Base-by-base conservation (phyloP, 2,888 invertebrate species). In the Phyllotreta striolata region DNA sequence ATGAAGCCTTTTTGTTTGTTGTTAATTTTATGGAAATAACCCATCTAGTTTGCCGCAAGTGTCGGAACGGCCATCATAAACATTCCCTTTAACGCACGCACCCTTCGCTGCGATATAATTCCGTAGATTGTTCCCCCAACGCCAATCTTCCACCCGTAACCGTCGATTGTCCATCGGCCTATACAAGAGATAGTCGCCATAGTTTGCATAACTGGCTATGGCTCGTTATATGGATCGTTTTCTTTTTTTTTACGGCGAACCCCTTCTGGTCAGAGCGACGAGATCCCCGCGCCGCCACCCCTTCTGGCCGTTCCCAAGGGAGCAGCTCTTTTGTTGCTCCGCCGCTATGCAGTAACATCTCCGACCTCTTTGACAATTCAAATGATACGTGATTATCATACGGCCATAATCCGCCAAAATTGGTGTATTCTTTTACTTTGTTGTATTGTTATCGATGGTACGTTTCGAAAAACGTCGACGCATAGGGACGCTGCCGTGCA, bases 151-250 rank as follows among this genome's bases (percentile, higher is more conserved):
- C 69, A 70, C 74, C n/a, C 73, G 77, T 77, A 77, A 77, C 78
- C 78, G 79, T 76, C 79, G 76, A 80, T 79, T 78, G 78, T 78
- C 79, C 79, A 79, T 78, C 77, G 76, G 77, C 75, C 78, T 75
- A 79, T 78, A 75, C 73, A 74, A 76, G 77, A 78, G 78, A 79
- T 79, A 78, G 77, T 76, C 72, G 76, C 76, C 76, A 75, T 79
- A 78, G 78, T 80, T 80, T 79, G 80, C 80, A 80, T 80, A 80
- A 80, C 79, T 74, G 76, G 73, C 75, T 74, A 76, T 77, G 73
- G 77, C 75, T 77, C 76, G 77, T 79, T 76, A 75, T 74, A 76
- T 75, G 76, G 77, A 76, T 76, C 78, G 76, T 78, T 78, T 74
- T 74, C 74, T 24, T 24, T 4, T 52, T 77, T 78, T 78, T 79